A percentile compares a stretch with the other conserved stretches of the same genome.
Evolutionary conservation across 2,113 vertebrate genomes (phyloP).

Genomic region (Solea solea): DNA sequence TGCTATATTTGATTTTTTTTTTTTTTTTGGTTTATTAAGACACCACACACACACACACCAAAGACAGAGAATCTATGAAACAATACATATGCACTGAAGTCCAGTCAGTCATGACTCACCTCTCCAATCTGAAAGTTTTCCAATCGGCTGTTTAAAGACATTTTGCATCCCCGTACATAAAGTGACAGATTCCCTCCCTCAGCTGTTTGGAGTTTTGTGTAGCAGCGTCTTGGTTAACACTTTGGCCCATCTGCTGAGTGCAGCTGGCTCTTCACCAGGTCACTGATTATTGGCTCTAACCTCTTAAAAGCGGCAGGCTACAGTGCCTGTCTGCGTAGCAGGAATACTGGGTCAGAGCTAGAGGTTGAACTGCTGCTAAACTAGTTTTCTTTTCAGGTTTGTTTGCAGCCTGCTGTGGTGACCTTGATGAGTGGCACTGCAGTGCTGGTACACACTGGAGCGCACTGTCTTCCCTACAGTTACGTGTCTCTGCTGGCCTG

Average conservation of each 20-base stretch:
- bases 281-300: background rate
- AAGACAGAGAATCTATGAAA: too few relatives aligned
- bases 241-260: background rate
- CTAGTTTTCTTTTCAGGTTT: background rate
- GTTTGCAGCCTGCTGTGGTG: background rate
- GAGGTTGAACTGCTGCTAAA: background rate
- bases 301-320: background rate
- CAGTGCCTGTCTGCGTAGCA: background rate
- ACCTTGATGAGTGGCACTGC: background rate
- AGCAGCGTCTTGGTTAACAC: background rate
- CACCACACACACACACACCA: too few relatives aligned
- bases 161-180: background rate
- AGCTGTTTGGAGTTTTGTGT: background rate
- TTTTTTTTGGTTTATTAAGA: too few relatives aligned
- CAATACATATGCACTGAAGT: too few relatives aligned
- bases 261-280: background rate
- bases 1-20: too few relatives aligned
- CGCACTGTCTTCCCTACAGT: background rate
- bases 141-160: background rate
- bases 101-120: too few relatives aligned
- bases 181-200: background rate
- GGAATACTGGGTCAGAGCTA: background rate
- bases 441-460: background rate
- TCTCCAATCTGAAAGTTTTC: too few relatives aligned
- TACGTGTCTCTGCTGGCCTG: background rate